Conservation (phyloP, 2,113 vertebrate species). For the Dolichallabes microphthalmus region DNA sequence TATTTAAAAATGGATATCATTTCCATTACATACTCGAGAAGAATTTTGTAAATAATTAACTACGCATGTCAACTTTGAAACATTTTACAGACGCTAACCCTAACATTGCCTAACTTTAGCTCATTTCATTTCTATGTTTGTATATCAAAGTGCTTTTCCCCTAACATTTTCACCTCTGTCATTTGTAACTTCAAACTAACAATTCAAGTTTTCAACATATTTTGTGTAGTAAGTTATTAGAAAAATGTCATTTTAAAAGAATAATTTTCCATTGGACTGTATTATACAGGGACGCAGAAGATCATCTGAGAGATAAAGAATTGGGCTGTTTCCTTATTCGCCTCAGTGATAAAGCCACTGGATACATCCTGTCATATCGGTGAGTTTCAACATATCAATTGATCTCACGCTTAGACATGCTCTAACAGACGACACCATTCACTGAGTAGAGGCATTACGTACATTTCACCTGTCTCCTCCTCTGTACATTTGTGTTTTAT, state of each 20-base stretch:
- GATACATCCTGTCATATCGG: slow-evolving; percentile 86
- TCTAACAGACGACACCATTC: neutral
- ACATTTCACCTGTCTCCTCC: neutral
- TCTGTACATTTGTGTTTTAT: neutral
- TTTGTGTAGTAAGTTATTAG: neutral
- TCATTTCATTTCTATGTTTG: neutral
- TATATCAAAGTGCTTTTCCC: neutral
- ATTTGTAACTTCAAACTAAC: neutral
- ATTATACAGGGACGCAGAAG: slow-evolving; percentile 77
- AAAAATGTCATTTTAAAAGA: neutral
- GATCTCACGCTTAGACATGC: neutral
- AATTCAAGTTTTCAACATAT: neutral
- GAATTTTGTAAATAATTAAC: neutral
- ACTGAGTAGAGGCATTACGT: neutral
- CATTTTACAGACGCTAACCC: neutral
- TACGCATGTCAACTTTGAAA: neutral
- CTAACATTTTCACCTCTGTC: neutral
- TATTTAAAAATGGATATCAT: neutral
- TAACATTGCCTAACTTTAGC: neutral
- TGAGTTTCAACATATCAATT: slow-evolving; percentile 59
- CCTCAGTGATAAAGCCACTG: slow-evolving; percentile 78
- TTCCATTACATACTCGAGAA: neutral
- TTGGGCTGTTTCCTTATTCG: slow-evolving; percentile 82
- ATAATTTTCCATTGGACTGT: slow-evolving; percentile 24
- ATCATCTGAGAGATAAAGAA: slow-evolving; percentile 73